These are phyloP conservation scores for Chaetogeoica ovagalla DNA, from an alignment of 2,888 invertebrate genomes.

Conservation along the genomic window DNA sequence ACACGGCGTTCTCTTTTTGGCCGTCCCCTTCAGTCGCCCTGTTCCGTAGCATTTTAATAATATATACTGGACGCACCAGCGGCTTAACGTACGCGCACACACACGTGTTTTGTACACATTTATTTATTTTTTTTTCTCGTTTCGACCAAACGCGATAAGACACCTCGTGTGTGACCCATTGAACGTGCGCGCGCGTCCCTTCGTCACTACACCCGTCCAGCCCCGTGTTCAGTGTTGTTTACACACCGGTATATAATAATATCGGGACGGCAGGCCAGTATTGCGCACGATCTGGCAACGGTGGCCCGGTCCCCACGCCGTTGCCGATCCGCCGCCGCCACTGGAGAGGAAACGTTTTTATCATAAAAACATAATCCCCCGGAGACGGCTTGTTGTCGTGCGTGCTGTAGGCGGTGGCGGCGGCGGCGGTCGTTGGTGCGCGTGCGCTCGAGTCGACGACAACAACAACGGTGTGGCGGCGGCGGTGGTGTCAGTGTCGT, in stretches of 20 bases:
- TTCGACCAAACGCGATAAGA: no score
- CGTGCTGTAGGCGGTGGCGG: neutral
- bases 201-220: neutral
- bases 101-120: no score
- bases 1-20: no score
- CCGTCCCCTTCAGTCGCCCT: no score
- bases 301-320: conserved; percentile 34
- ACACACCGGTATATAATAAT: no score
- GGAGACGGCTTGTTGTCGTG: neutral
- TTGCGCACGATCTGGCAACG: conserved; percentile 27
- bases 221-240: no score
- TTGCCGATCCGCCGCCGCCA: neutral
- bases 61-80: no score
- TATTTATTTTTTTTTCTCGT: no score
- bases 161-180: conserved; percentile 13
- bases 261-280: no score
- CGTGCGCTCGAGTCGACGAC: neutral
- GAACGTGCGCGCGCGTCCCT: neutral
- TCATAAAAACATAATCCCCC: conserved; percentile 28
- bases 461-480: neutral
- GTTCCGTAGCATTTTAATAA: no score
- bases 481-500: neutral
- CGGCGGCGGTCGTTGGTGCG: neutral
- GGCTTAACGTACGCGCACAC: no score
- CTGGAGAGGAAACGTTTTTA: conserved; percentile 44